phyloP scores from a whole-genome alignment of 2,888 invertebrate genomes.

The Cheilosia vernalis region DNA sequence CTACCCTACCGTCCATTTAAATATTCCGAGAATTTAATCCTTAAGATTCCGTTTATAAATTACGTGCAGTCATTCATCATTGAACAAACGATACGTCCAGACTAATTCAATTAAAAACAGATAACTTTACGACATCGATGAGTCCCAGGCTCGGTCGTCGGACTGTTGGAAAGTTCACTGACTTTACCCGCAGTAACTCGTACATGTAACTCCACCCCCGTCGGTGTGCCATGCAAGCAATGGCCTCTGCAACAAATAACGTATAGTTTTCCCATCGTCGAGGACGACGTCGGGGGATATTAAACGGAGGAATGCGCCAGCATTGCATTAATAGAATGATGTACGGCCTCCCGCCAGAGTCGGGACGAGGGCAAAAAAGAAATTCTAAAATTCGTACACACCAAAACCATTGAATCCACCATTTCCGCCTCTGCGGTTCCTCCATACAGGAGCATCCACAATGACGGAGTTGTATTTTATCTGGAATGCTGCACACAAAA shows the following conservation, averaged over 20 bases:
- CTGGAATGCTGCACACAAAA: not conserved
- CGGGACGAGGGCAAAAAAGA: not conserved
- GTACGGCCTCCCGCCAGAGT: not conserved
- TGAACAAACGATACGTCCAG: slow-evolving; percentile 8
- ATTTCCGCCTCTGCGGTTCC: slow-evolving; percentile 5
- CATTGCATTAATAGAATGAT: slow-evolving; percentile 17
- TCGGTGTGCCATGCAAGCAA: slow-evolving; percentile 8
- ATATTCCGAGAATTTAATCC: not conserved
- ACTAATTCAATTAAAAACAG: slow-evolving; percentile 54
- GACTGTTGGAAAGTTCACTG: not conserved
- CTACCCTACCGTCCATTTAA: not conserved
- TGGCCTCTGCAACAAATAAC: not conserved
- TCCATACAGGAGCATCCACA: not conserved
- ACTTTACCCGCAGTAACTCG: not conserved
- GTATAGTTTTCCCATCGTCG: not conserved
- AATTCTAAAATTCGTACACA: slow-evolving; percentile 1
- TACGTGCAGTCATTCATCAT: slow-evolving; percentile 28
- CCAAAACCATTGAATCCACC: not conserved
- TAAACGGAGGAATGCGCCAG: slow-evolving; percentile 1
- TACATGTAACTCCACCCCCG: not conserved
- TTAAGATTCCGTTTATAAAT: not conserved
- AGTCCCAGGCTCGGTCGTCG: not conserved
- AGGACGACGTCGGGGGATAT: not conserved
- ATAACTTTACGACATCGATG: slow-evolving; percentile 35
- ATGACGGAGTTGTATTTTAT: not conserved